Percentiles rank a stretch among this genome's conserved stretches.
Evolutionary conservation across 1,140 invertebrate species (phyloP).

Genomic region (Trichonephila clavipes): DNA sequence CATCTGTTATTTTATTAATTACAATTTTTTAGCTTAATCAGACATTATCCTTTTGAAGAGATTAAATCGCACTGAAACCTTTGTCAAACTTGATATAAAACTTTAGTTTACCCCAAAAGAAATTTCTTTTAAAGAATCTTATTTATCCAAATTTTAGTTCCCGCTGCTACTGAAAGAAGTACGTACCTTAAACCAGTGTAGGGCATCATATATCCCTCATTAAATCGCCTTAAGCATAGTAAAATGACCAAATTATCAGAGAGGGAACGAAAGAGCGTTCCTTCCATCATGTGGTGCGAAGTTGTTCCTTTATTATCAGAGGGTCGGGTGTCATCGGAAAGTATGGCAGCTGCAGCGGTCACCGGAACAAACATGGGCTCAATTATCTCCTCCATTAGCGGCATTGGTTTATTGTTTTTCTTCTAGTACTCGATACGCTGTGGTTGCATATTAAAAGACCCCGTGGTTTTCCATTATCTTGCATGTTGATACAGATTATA

Average conservation of each 20-base stretch:
- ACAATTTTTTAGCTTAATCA: too few relatives aligned
- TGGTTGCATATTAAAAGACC: background rate
- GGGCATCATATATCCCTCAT: background rate
- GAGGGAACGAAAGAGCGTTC: background rate
- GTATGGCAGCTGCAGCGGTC: conserved; percentile 53
- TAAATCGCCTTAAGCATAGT: background rate
- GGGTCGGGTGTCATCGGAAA: conserved; percentile 57
- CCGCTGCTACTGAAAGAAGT: too few relatives aligned
- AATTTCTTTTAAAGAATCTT: too few relatives aligned
- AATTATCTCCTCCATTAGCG: conserved; percentile 72
- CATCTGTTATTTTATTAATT: too few relatives aligned
- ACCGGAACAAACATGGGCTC: conserved; percentile 64
- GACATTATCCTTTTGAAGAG: too few relatives aligned
- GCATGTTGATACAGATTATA: background rate
- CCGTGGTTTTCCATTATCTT: background rate
- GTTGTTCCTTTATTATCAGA: conserved; percentile 39
- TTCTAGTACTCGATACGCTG: background rate
- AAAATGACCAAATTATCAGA: background rate
- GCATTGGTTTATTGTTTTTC: conserved; percentile 51
- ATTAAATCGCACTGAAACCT: too few relatives aligned
- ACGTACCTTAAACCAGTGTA: too few relatives aligned
- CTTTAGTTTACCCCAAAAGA: too few relatives aligned
- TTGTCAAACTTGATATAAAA: too few relatives aligned
- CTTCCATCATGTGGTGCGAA: background rate
- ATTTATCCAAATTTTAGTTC: too few relatives aligned